Percentiles rank a stretch among this genome's conserved stretches.
Conservation (phyloP, 2,113 vertebrate species). For the Talpa occidentalis region DNA sequence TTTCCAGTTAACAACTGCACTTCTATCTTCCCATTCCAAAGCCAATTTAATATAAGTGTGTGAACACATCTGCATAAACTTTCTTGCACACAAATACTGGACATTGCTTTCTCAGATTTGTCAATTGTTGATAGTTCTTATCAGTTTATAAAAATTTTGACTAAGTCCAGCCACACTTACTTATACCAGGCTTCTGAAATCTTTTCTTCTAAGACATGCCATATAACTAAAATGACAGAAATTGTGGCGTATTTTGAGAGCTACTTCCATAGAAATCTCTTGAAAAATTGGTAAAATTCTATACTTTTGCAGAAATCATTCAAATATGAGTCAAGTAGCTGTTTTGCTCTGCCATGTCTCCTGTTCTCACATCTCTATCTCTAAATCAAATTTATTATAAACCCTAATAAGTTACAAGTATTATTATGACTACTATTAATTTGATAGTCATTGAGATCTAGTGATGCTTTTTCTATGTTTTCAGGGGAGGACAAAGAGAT, state of each 20-base stretch:
- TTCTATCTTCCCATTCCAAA: neutral
- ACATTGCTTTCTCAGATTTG: neutral
- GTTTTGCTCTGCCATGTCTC: neutral
- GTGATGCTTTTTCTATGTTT: neutral
- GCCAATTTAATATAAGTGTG: neutral
- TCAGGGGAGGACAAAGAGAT: neutral
- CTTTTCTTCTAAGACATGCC: neutral
- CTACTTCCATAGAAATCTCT: neutral
- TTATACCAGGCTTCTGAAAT: neutral
- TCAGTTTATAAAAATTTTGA: neutral
- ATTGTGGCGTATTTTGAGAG: neutral
- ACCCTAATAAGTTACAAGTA: neutral
- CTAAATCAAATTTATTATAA: neutral
- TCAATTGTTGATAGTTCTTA: neutral
- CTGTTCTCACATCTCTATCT: neutral
- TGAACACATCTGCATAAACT: fast-evolving
- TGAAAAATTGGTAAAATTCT: neutral
- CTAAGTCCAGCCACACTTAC: neutral
- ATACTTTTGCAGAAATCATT: neutral
- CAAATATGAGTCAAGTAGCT: neutral
- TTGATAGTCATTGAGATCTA: neutral
- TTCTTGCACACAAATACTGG: neutral
- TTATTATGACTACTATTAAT: neutral
- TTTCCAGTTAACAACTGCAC: neutral
- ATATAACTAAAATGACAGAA: neutral